Evolutionary conservation across 1,140 invertebrate species (phyloP), one percentile per base, ranked within the genome.

Genomic region (Phenacoccus solenopsis): DNA sequence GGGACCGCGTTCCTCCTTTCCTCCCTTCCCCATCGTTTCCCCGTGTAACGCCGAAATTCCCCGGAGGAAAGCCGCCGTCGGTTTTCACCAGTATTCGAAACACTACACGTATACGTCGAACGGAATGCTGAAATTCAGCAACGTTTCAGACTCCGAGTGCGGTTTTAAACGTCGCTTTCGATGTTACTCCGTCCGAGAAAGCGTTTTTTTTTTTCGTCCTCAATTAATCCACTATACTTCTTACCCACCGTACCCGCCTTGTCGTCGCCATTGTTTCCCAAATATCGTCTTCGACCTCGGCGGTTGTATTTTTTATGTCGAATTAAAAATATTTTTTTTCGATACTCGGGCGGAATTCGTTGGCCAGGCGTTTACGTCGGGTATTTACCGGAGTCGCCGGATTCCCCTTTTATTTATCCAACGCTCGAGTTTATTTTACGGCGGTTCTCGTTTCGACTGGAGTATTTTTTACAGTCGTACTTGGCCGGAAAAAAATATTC

Each of bases 81-180:
- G 59, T 64, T 64, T 64, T 64, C 59, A 38, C 32, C 32, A 64
- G 21, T n/a, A 25, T 64, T 64, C 21, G 59, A 64, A 64, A 24
- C 59, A 25, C 59, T 64, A 64, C 59, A 64, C 59, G 25, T 22
- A 64, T 4, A 59, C n/a, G 59, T 64, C 59, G 59, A n/a, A 64
- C 25, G 59, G 59, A 64, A 64, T 64, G 59, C 59, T 64, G 59
- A 64, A 64, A 64, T 64, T 64, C 25, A 64, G 59, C 59, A 64
- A 64, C 59, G 59, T 64, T 64, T 64, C 59, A 64, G 59, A 64
- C 59, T 64, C 59, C 25, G 59, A 64, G 20, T 64, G 59, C 59
- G 59, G 59, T 64, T 64, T 64, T 64, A 64, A 64, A 64, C 59
- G 59, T 64, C 59, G 59, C 25, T 25, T 64, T 64, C 59, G 59